phyloP scores from a whole-genome alignment of 2,888 invertebrate genomes.

The Hypercompe scribonia region DNA sequence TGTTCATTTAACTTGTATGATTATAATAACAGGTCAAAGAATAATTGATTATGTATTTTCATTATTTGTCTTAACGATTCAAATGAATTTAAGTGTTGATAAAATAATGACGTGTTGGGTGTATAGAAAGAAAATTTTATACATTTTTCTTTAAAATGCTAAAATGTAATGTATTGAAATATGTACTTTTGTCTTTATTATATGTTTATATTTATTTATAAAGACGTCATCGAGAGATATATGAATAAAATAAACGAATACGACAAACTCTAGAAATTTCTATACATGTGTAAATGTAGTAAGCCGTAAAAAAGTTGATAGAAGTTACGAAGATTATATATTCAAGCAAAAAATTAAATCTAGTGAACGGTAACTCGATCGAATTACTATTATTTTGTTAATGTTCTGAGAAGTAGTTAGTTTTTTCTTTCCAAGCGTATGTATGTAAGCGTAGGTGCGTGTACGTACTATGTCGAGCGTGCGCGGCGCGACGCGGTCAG shows the following conservation, averaged over 20 bases:
- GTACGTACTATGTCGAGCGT: slow-evolving; percentile 66
- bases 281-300: rapidly evolving
- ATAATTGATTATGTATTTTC: background rate
- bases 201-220: no score
- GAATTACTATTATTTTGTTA: no score
- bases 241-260: no score
- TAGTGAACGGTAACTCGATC: background rate
- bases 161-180: background rate
- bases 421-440: background rate
- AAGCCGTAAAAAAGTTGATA: background rate
- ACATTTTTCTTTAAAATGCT: background rate
- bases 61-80: background rate
- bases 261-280: no score
- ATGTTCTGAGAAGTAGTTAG: no score
- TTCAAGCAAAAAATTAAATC: no score
- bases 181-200: no score
- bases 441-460: background rate
- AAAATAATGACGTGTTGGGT: background rate
- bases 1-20: no score
- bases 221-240: no score
- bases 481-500: slow-evolving; percentile 45
- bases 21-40: no score
- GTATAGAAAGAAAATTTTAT: background rate
- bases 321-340: no score
- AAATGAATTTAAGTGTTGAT: background rate